phyloP scores from a whole-genome alignment of 2,888 invertebrate genomes.

The Tenodera sinensis region DNA sequence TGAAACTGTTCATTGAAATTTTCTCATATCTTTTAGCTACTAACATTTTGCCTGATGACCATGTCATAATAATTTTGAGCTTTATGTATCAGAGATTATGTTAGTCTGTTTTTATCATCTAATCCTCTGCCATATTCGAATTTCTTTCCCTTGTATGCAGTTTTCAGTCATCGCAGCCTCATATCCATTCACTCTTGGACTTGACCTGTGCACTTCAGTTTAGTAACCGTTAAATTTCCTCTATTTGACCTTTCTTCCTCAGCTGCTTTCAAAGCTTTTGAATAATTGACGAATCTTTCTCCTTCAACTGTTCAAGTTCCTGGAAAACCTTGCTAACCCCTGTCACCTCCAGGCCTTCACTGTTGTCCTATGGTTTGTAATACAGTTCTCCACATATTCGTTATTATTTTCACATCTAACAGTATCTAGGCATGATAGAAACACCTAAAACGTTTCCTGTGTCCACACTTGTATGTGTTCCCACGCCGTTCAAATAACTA shows the following conservation, averaged over 20 bases:
- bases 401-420: too few species aligned
- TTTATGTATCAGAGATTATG: background rate
- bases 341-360: too few species aligned
- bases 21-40: too few species aligned
- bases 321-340: too few species aligned
- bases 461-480: too few species aligned
- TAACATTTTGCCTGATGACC: background rate
- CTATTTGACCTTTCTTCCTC: constrained; percentile 2
- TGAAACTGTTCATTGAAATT: too few species aligned
- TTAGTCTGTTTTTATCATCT: background rate
- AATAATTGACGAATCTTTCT: background rate
- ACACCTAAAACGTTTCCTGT: too few species aligned
- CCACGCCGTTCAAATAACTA: too few species aligned
- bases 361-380: too few species aligned
- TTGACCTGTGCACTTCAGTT: constrained; percentile 20
- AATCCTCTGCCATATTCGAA: constrained; percentile 1
- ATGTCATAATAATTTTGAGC: background rate
- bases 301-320: too few species aligned
- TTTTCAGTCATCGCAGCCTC: constrained; percentile 9
- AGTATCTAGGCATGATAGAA: too few species aligned
- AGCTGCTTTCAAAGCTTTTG: constrained; percentile 8
- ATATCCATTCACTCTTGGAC: constrained; percentile 19
- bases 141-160: background rate
- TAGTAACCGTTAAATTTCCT: background rate
- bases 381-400: too few species aligned